Percentiles rank a stretch among this genome's conserved stretches.
Conservation (phyloP, 1,140 invertebrate species). For the Apis cerana region DNA sequence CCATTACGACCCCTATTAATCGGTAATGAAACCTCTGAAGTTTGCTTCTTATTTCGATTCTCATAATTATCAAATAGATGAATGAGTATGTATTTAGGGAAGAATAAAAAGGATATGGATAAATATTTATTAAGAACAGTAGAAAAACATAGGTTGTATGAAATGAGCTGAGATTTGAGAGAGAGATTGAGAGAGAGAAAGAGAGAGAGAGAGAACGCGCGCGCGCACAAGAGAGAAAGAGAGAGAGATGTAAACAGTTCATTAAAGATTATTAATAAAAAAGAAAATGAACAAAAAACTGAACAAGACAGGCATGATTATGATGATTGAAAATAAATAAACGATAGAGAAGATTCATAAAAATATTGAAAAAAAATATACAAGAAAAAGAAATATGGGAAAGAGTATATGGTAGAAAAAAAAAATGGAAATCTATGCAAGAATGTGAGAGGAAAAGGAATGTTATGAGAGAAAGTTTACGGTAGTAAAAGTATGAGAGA, state of each 20-base stretch:
- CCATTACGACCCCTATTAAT: conserved; percentile 76
- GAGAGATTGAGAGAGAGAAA: not conserved
- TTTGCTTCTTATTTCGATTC: not conserved
- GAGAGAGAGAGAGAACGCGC: not conserved
- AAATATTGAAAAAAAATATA: not conserved
- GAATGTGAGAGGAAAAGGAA: not conserved
- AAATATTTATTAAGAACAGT: not conserved
- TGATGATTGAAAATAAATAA: not conserved
- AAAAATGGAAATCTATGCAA: not conserved
- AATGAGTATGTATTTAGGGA: not conserved
- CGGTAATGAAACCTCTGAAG: conserved; percentile 69
- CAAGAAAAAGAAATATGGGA: not conserved
- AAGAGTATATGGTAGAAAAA: not conserved
- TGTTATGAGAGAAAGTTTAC: not conserved
- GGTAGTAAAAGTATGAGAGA: not conserved
- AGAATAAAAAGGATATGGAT: not conserved
- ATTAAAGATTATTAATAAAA: not conserved
- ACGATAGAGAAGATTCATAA: not conserved
- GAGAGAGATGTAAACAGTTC: not conserved
- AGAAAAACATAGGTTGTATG: not conserved
- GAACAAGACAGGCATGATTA: not conserved
- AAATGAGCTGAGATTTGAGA: not conserved
- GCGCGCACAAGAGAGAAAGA: conserved; percentile 17
- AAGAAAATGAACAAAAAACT: not conserved
- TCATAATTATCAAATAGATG: not conserved